Percentiles rank a stretch among this genome's conserved stretches.
Conservation (phyloP, 2,113 vertebrate species). For the Hypanus sabinus region DNA sequence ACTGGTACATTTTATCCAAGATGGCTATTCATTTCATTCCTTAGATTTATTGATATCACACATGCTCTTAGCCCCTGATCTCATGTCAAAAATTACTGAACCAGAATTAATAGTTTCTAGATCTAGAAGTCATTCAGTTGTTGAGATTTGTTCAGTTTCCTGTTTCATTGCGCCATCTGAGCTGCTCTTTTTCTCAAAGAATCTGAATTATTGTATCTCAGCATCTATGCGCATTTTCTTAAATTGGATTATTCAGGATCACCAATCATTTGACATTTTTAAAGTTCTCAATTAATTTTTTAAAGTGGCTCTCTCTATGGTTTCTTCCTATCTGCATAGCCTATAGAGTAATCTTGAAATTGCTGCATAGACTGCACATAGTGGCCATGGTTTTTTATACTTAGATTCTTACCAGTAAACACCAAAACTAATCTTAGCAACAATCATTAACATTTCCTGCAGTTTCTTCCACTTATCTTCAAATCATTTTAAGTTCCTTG, state of each 20-base stretch:
- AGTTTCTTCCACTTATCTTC: background rate
- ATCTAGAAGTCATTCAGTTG: background rate
- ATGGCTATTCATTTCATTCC: background rate
- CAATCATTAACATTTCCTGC: background rate
- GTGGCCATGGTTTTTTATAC: background rate
- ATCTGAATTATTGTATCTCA: background rate
- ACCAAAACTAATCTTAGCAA: background rate
- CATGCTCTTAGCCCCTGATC: background rate
- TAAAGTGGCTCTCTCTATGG: background rate
- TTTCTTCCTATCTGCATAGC: background rate
- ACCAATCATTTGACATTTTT: background rate
- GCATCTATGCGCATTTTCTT: background rate
- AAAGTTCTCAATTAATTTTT: background rate
- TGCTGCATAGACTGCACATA: background rate
- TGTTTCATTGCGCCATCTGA: background rate
- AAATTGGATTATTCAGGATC: background rate
- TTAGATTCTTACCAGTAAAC: background rate
- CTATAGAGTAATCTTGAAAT: background rate
- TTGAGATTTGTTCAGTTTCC: background rate
- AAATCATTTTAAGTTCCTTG: background rate
- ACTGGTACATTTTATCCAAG: background rate
- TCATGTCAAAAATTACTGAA: background rate
- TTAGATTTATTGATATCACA: background rate
- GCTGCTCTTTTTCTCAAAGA: background rate
- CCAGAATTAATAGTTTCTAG: background rate